These are phyloP conservation scores for Aphidius ervi DNA, from an alignment of 1,140 invertebrate species.

Conservation along the genomic window DNA sequence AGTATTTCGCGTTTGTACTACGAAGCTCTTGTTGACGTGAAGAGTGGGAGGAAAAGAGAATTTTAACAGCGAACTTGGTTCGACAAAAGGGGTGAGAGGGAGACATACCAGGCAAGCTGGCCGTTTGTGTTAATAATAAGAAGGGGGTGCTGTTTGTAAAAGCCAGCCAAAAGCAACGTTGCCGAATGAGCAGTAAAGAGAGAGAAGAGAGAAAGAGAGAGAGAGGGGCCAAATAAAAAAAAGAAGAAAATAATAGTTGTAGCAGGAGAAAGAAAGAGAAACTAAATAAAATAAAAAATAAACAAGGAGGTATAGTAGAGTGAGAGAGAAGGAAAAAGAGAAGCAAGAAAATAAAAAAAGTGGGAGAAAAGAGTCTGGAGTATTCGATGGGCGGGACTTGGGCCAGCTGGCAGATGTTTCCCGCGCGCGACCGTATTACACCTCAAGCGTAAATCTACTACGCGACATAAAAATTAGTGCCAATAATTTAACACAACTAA, in stretches of 20 bases:
- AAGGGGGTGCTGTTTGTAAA: too few relatives aligned
- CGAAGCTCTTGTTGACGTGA: too few relatives aligned
- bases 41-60: too few relatives aligned
- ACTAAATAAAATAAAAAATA: background rate
- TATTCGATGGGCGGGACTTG: constrained; percentile 49
- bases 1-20: too few relatives aligned
- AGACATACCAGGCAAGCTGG: too few relatives aligned
- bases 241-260: background rate
- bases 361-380: background rate
- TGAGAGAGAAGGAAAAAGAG: background rate
- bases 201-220: too few relatives aligned
- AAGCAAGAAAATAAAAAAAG: background rate
- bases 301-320: background rate
- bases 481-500: background rate
- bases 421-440: constrained; percentile 42
- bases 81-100: too few relatives aligned
- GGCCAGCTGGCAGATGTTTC: constrained; percentile 60
- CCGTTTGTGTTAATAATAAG: too few relatives aligned
- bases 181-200: too few relatives aligned
- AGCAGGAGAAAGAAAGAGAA: background rate
- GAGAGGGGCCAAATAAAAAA: too few relatives aligned
- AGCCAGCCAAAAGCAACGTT: too few relatives aligned
- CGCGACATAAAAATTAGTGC: constrained; percentile 46
- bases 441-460: constrained; percentile 41
- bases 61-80: too few relatives aligned